Evolutionary conservation across 92 coral and sea anemone genomes (phyloP).

Genomic region (Zoanthus sociatus): DNA sequence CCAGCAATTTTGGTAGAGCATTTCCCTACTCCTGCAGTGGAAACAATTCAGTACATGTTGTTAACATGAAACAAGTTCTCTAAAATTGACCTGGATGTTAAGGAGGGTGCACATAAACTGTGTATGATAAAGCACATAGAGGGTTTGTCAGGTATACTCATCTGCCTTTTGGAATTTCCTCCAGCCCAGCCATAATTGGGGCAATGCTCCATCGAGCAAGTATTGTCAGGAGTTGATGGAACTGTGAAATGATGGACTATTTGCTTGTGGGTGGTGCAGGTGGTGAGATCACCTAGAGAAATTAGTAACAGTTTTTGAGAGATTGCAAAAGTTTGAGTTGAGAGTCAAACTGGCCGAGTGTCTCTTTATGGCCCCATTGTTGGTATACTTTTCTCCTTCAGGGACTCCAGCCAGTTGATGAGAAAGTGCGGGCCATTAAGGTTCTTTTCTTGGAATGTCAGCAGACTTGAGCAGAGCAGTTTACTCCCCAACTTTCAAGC

Average conservation of each 20-base stretch:
- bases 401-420: conserved; percentile 5
- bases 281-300: conserved; percentile 39
- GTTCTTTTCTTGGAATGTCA: conserved; percentile 28
- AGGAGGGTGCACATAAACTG: neutral
- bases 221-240: conserved; percentile 29
- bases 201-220: conserved; percentile 55
- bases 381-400: conserved; percentile 36
- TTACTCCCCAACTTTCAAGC: conserved; percentile 21
- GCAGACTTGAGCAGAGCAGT: conserved; percentile 27
- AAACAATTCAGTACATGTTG: too few relatives aligned
- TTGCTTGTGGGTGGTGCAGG: conserved; percentile 37
- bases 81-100: conserved; percentile 36
- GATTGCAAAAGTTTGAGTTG: conserved; percentile 35
- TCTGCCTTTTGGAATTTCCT: conserved; percentile 54
- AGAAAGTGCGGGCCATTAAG: conserved; percentile 25
- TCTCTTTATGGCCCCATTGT: conserved; percentile 25
- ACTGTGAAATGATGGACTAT: conserved; percentile 44
- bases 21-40: too few relatives aligned
- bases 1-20: too few relatives aligned
- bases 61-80: neutral
- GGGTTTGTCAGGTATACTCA: conserved; percentile 44
- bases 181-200: conserved; percentile 42
- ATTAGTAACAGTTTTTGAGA: conserved; percentile 23
- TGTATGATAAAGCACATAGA: neutral
- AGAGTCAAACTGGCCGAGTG: conserved; percentile 39